Evolutionary conservation across 2,113 vertebrate species (phyloP).

Genomic region (Ancistrus triradiatus): DNA sequence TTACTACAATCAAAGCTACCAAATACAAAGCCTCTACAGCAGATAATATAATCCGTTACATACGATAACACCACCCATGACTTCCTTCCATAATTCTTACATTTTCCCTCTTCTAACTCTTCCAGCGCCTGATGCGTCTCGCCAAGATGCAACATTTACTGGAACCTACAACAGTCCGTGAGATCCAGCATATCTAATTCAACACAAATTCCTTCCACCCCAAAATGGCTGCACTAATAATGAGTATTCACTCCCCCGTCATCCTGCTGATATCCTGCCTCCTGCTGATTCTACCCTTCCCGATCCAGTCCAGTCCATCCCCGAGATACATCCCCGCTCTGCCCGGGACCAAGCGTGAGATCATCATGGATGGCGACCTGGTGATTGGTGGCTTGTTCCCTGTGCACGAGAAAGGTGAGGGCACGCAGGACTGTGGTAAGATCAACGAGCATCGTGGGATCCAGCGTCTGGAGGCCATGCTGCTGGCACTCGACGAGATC

Average conservation of each 20-base stretch:
- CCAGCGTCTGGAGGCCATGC: conserved; percentile 96
- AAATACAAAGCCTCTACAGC: no score
- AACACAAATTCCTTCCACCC: background rate
- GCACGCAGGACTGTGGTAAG: conserved; percentile 88
- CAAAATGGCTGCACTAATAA: conserved; percentile 49
- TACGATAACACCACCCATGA: no score
- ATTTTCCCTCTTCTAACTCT: background rate
- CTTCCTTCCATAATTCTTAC: no score
- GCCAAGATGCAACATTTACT: conserved; percentile 17
- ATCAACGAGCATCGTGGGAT: conserved; percentile 94
- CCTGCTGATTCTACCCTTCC: conserved; percentile 54
- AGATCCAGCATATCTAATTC: conserved; percentile 41
- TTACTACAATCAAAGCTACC: no score
- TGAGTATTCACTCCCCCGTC: conserved; percentile 30
- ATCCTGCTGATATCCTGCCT: conserved; percentile 43
- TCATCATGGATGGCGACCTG: conserved; percentile 94
- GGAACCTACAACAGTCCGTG: background rate
- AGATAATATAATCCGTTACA: no score
- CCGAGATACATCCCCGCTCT: conserved; percentile 57
- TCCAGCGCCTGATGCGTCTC: background rate
- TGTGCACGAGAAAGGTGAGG: conserved; percentile 91
- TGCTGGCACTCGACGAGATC: conserved; percentile 92
- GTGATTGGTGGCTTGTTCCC: conserved; percentile 95
- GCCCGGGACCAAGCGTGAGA: conserved; percentile 77
- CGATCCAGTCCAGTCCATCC: conserved; percentile 62